Evolutionary conservation across 2,113 vertebrate species (phyloP), one percentile per base, ranked within the genome.

Genomic region (Cyanoliseus patagonus): DNA sequence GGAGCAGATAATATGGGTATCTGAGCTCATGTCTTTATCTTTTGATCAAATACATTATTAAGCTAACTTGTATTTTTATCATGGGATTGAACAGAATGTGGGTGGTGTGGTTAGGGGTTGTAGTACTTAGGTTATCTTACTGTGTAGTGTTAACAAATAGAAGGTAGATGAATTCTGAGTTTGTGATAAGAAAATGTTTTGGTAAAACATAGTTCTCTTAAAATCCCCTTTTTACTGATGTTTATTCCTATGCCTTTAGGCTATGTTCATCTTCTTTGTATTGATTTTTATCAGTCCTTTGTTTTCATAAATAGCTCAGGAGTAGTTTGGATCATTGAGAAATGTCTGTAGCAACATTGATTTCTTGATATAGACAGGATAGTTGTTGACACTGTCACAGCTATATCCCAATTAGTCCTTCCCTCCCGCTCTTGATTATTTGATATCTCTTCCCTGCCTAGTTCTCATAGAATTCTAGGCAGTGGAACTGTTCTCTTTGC

Each of bases 221-320:
- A 84, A 72, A 61, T 81, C 18, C 1, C 2, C 3, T 35, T 79
- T 59, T 61, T 33, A 78, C 35, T 91, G 0, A 6, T 67, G 9
- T 30, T 81, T 81, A n/a, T 87, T 91, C 2, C 0, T 47, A 28
- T 23, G 19, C 16, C 25, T 90, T 75, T 79, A 30, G 18, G 13
- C 9, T 63, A 25, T 14, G 81, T 90, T 66, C 4, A 22, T 77
- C 41, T 27, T 76, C 73, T 66, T 63, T 27, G 5, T 88, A 33
- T 28, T 61, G 55, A 64, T 81, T 86, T 93, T 87, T 81, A 23
- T 92, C 35, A 46, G 41, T 68, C 13, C 37, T 53, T 81, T 76
- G 15, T 67, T 92, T 88, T 81, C 44, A 77, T 14, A 37, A 44
- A 46, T 44, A 59, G n/a, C 15, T 91, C 24, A 62, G 76, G 27